phyloP scores from a whole-genome alignment of 2,888 invertebrate species.

The Sesia bembeciformis region DNA sequence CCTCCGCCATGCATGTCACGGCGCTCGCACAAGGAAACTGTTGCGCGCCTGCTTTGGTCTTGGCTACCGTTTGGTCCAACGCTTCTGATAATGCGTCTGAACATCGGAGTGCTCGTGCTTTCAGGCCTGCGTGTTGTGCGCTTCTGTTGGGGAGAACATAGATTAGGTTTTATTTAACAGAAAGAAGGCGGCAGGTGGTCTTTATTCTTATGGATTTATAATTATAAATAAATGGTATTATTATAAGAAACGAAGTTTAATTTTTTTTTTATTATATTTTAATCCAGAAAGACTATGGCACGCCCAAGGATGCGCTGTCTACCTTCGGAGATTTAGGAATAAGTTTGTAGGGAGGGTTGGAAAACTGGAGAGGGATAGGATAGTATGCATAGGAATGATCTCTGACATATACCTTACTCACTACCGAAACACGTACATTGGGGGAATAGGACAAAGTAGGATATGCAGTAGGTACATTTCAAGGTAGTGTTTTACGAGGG shows the following conservation, averaged over 20 bases:
- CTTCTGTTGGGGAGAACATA: constrained; percentile 67
- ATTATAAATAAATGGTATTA: no score
- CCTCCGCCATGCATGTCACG: constrained; percentile 95
- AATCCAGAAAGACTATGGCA: not conserved
- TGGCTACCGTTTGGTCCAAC: constrained; percentile 86
- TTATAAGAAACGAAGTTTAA: no score
- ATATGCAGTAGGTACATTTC: no score
- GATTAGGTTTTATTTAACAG: no score
- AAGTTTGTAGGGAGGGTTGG: no score
- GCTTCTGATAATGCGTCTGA: constrained; percentile 88
- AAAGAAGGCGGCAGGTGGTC: no score
- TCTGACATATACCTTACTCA: not conserved
- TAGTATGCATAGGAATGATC: not conserved
- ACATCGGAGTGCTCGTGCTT: constrained; percentile 81
- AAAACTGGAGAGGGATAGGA: not conserved
- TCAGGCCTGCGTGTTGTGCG: constrained; percentile 82
- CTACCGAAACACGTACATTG: no score
- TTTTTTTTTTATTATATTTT: no score
- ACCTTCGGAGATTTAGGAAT: not conserved
- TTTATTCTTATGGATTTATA: no score
- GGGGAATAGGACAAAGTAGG: no score
- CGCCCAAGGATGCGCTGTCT: not conserved
- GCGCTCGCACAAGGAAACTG: constrained; percentile 93
- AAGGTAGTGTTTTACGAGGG: no score
- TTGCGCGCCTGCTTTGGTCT: constrained; percentile 92